A percentile compares a stretch with the other conserved stretches of the same genome.
Evolutionary conservation across 2,888 invertebrate genomes (phyloP).

Genomic region (Microctonus hyperodae): DNA sequence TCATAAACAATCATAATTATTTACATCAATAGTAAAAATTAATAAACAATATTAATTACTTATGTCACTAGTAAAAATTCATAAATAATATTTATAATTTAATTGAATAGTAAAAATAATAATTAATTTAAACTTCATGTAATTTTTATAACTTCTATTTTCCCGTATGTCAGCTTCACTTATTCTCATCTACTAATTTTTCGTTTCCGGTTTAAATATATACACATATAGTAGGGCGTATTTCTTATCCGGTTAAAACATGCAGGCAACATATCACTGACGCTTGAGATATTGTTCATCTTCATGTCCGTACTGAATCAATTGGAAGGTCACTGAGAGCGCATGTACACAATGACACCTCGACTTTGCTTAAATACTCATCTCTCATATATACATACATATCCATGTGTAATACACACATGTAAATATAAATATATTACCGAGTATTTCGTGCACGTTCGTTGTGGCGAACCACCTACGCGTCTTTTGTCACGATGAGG

Average conservation of each 20-base stretch:
- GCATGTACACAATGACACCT: not conserved
- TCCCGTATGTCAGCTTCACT: not conserved
- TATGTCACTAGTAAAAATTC: no score
- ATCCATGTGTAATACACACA: no score
- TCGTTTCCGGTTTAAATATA: conserved; percentile 36
- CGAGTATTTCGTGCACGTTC: conserved; percentile 34
- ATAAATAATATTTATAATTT: no score
- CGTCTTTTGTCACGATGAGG: conserved; percentile 8
- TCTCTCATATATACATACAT: conserved; percentile 19
- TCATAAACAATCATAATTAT: no score
- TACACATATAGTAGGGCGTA: conserved; percentile 25
- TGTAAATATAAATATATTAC: no score
- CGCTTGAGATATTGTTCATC: conserved; percentile 15
- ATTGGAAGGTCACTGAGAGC: conserved; percentile 38
- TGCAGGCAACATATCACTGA: conserved; percentile 1
- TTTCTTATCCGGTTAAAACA: conserved; percentile 30
- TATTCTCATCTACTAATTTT: conserved; percentile 33
- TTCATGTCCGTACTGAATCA: conserved; percentile 37
- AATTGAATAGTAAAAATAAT: no score
- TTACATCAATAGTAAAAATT: no score
- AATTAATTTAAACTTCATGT: no score
- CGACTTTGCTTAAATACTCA: not conserved
- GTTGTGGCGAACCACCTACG: conserved; percentile 17
- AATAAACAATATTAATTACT: no score
- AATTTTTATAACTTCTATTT: no score